phyloP scores from a whole-genome alignment of 1,140 invertebrate species.

The Bombyx mori region DNA sequence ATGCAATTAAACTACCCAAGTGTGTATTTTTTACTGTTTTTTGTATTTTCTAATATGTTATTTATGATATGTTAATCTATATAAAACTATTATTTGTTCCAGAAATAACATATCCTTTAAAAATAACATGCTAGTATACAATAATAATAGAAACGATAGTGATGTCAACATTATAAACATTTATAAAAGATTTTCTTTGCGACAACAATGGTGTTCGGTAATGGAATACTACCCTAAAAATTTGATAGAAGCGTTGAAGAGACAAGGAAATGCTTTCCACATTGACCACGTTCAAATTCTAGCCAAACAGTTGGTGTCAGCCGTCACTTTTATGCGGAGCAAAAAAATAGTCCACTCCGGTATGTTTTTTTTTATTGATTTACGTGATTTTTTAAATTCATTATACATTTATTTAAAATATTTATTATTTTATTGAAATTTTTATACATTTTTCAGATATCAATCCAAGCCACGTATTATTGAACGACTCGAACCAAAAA shows the following conservation, averaged over 20 bases:
- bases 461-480: constrained; percentile 38
- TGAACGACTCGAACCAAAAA: constrained; percentile 20
- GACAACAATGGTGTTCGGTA: constrained; percentile 23
- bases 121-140: too few species aligned
- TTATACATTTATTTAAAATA: constrained; percentile 1
- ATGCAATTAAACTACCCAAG: constrained; percentile 30
- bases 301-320: constrained; percentile 28
- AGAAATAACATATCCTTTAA: too few species aligned
- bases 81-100: too few species aligned
- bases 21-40: constrained; percentile 16
- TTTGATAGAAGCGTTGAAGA: constrained; percentile 19
- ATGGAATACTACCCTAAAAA: constrained; percentile 39
- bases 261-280: constrained; percentile 21
- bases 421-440: background rate
- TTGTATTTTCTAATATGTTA: background rate
- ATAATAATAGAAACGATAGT: too few species aligned
- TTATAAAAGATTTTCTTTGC: constrained; percentile 12
- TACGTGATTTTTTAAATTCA: background rate
- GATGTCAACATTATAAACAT: constrained; percentile 14
- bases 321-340: constrained; percentile 25
- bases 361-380: constrained; percentile 12
- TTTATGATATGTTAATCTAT: too few species aligned
- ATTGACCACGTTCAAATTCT: constrained; percentile 32
- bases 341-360: constrained; percentile 36
- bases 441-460: constrained; percentile 33